phyloP scores from a whole-genome alignment of 2,113 vertebrate genomes.

The Sinocyclocheilus rhinocerous region DNA sequence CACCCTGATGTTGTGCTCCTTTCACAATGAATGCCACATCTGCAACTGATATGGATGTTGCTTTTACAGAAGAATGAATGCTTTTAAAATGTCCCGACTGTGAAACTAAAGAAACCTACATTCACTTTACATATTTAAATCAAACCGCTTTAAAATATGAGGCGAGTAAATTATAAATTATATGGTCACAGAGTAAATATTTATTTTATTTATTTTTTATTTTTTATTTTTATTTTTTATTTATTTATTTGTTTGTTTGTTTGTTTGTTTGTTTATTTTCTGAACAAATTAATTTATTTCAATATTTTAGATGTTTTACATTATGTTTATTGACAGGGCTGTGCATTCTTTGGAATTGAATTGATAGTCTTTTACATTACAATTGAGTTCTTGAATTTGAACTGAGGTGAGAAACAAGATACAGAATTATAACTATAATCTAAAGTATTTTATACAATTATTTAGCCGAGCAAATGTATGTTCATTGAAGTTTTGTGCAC shows the following conservation, averaged over 20 bases:
- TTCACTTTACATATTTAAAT: conserved; percentile 53
- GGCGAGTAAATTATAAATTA: not conserved
- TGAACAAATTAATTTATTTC: no score
- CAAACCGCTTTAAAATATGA: conserved; percentile 36
- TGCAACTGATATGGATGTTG: conserved; percentile 68
- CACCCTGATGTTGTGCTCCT: conserved; percentile 56
- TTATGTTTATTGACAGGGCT: no score
- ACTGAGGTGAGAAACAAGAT: not conserved
- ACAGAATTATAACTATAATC: not conserved
- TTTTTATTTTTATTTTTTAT: no score
- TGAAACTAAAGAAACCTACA: conserved; percentile 58
- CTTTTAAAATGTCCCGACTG: conserved; percentile 51
- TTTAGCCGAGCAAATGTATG: not conserved
- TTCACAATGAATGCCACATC: conserved; percentile 63
- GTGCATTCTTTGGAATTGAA: not conserved
- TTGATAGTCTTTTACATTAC: not conserved
- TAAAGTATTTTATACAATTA: no score
- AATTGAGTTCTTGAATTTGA: not conserved
- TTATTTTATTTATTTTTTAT: no score
- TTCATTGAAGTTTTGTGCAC: not conserved
- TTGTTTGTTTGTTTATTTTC: not conserved
- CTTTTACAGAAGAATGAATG: conserved; percentile 50
- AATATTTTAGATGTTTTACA: no score
- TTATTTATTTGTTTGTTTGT: no score
- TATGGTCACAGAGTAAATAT: not conserved